These are phyloP conservation scores for Sepiola atlantica DNA, from an alignment of 2,888 invertebrate species.

Conservation along the genomic window DNA sequence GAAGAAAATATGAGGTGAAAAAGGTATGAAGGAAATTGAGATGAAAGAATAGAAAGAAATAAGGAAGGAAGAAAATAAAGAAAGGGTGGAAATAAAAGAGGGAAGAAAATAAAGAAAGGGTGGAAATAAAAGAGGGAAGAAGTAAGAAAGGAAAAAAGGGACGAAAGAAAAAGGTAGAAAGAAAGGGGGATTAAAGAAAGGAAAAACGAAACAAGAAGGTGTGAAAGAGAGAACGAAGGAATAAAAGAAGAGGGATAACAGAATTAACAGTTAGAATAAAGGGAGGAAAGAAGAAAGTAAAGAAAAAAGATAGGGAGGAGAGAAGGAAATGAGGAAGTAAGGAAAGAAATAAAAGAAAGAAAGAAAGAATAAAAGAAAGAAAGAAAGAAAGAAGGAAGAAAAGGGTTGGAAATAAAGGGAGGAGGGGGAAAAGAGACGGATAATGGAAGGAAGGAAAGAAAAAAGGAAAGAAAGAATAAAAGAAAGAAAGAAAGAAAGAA, in stretches of 20 bases:
- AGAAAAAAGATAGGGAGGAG: background rate
- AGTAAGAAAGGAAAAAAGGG: too few relatives aligned
- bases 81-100: too few relatives aligned
- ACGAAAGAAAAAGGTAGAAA: background rate
- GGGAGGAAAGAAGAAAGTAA: too few relatives aligned
- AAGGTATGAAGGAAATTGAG: background rate
- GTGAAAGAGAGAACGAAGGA: background rate
- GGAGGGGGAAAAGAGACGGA: too few relatives aligned
- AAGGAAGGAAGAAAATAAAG: background rate
- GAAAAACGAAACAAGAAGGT: background rate
- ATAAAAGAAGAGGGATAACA: background rate
- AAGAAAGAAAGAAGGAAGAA: background rate
- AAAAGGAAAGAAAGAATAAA: background rate
- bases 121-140: too few relatives aligned
- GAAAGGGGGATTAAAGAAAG: background rate
- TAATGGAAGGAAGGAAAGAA: fast-evolving
- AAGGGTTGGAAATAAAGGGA: background rate
- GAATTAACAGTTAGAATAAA: too few relatives aligned
- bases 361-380: background rate
- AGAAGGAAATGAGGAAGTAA: background rate
- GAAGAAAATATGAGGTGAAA: background rate
- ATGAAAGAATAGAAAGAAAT: background rate
- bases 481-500: background rate
- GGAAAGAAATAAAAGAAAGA: background rate
- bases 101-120: background rate